phyloP scores from a whole-genome alignment of 2,113 vertebrate species.

The Cromileptes altivelis region DNA sequence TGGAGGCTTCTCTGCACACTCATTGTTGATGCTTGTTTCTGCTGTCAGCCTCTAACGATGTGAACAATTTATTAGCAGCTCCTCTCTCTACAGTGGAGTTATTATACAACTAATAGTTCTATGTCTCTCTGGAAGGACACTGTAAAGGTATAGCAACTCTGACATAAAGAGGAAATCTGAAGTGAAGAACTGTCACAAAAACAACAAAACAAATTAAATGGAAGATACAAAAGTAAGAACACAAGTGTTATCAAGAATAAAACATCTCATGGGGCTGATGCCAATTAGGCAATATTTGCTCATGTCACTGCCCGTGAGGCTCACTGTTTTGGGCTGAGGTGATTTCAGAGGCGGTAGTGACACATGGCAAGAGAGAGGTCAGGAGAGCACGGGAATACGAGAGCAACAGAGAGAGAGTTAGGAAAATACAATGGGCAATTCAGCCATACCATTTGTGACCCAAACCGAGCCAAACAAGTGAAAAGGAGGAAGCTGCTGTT shows the following conservation, averaged over 20 bases:
- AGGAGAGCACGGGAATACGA: background rate
- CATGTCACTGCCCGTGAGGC: background rate
- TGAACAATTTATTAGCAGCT: too few species aligned
- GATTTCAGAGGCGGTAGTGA: background rate
- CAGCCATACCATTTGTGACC: constrained; percentile 10
- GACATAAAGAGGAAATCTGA: background rate
- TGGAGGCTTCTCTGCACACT: too few species aligned
- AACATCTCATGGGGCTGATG: background rate
- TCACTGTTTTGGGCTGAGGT: background rate
- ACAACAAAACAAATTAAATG: background rate
- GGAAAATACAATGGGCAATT: constrained; percentile 16
- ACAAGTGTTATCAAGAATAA: background rate
- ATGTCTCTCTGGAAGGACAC: too few species aligned
- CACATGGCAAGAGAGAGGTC: background rate
- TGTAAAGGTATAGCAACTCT: too few species aligned
- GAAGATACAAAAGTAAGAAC: background rate
- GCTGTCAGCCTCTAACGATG: too few species aligned
- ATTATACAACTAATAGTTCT: too few species aligned
- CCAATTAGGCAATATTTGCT: background rate
- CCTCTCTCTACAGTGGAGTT: too few species aligned
- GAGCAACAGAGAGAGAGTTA: background rate
- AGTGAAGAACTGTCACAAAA: background rate
- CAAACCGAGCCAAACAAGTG: constrained; percentile 6
- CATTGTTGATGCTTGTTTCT: too few species aligned
- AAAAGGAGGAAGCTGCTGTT: constrained; percentile 17